Evolutionary conservation across 2,113 vertebrate species (phyloP).

Genomic region (Mesitornis unicolor): DNA sequence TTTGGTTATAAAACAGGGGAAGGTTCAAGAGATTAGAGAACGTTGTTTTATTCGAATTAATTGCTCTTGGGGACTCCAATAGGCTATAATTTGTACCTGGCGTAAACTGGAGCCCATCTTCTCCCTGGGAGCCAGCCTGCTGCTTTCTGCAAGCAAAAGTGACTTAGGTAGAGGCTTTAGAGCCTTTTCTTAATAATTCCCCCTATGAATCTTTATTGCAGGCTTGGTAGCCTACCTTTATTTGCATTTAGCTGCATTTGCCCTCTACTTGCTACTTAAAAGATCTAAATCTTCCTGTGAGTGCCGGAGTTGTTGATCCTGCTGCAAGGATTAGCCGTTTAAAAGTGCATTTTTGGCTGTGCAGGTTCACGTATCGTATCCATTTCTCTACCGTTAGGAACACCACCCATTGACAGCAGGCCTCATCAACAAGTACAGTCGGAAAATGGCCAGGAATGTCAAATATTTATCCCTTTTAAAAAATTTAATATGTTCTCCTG

Average conservation of each 20-base stretch:
- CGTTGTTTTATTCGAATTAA: background rate
- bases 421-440: slow-evolving; percentile 58
- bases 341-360: background rate
- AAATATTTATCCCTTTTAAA: slow-evolving; percentile 78
- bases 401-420: slow-evolving; percentile 48
- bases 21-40: background rate
- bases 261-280: background rate
- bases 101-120: background rate
- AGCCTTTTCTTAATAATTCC: background rate
- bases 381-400: background rate
- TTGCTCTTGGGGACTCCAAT: background rate
- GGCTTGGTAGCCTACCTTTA: background rate
- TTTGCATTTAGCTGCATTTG: background rate
- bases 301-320: background rate
- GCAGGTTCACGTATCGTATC: background rate
- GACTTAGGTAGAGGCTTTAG: background rate
- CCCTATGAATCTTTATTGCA: background rate
- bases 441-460: slow-evolving; percentile 65
- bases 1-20: background rate
- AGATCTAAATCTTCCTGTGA: background rate
- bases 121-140: background rate
- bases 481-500: slow-evolving; percentile 73
- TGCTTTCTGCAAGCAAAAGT: background rate
- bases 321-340: background rate
- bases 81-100: background rate